Percentiles rank a stretch among this genome's conserved stretches.
Conservation (phyloP, 2,113 vertebrate genomes). For the Rhabdornis inornatus region DNA sequence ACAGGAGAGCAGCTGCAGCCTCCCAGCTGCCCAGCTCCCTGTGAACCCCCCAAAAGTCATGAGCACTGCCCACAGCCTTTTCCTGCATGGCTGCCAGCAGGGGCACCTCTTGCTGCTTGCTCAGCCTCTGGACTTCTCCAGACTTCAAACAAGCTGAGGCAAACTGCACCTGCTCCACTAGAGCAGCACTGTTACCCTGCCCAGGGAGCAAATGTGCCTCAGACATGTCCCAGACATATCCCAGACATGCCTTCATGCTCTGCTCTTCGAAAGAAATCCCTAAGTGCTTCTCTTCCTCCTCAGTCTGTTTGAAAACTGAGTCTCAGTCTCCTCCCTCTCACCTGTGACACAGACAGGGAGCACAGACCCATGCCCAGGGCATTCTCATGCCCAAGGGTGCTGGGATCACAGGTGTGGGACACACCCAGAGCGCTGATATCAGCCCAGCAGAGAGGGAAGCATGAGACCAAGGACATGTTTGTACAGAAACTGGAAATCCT, state of each 20-base stretch:
- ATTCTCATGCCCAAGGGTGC: rapidly evolving
- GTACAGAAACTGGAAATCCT: not conserved
- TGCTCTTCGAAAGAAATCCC: not conserved
- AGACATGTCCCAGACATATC: not conserved
- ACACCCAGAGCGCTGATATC: rapidly evolving
- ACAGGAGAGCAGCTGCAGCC: not conserved
- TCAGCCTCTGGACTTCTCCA: not conserved
- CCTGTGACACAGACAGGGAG: rapidly evolving
- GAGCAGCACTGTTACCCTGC: not conserved
- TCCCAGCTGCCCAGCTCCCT: not conserved
- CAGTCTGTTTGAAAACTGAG: not conserved
- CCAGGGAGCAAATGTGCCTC: not conserved
- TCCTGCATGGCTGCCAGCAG: not conserved
- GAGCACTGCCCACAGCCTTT: not conserved
- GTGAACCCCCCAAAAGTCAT: rapidly evolving
- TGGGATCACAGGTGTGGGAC: not conserved
- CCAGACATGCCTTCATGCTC: not conserved
- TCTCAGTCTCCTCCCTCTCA: not conserved
- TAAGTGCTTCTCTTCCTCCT: not conserved
- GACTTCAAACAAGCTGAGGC: not conserved
- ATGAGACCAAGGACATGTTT: not conserved
- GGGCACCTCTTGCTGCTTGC: not conserved
- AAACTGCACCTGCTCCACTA: not conserved
- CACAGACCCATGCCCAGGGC: not conserved
- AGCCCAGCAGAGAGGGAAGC: not conserved